Percentiles rank a stretch among this genome's conserved stretches.
phyloP scores from a whole-genome alignment of 2,113 vertebrate species.

The Diphyllodes magnificus region DNA sequence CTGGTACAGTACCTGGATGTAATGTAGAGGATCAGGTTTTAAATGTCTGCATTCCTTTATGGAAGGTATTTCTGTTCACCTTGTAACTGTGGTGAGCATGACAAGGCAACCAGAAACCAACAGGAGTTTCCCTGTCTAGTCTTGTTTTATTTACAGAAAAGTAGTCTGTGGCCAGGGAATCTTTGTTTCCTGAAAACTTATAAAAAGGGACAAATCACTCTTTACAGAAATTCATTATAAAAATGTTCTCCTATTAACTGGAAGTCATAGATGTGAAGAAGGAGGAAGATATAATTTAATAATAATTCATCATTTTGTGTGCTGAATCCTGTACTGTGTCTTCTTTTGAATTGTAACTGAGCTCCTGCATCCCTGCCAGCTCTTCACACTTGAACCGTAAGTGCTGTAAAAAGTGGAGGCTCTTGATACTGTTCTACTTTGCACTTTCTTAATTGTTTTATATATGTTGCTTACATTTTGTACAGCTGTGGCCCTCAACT shows the following conservation, averaged over 20 bases:
- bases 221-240: not conserved
- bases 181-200: slow-evolving; percentile 16
- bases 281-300: slow-evolving; percentile 18
- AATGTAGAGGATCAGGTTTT: not conserved
- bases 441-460: slow-evolving; percentile 74
- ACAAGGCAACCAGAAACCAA: not conserved
- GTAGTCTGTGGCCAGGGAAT: not conserved
- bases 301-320: slow-evolving; percentile 22
- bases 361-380: slow-evolving; percentile 29
- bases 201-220: slow-evolving; percentile 60
- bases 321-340: slow-evolving; percentile 46
- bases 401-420: slow-evolving; percentile 67
- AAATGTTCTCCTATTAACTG: slow-evolving; percentile 64
- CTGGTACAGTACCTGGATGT: not conserved
- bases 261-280: slow-evolving; percentile 50
- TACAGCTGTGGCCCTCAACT: slow-evolving; percentile 71
- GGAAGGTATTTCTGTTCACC: slow-evolving; percentile 62
- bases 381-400: slow-evolving; percentile 64
- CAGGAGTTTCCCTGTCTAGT: not conserved
- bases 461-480: slow-evolving; percentile 73
- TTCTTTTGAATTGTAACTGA: slow-evolving; percentile 37
- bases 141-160: not conserved
- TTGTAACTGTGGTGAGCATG: slow-evolving; percentile 18
- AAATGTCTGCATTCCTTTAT: not conserved
- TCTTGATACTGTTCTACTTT: slow-evolving; percentile 75